Percentiles rank a stretch among this genome's conserved stretches.
Evolutionary conservation across 1,140 invertebrate genomes (phyloP).

Genomic region (Drosophila ambigua): DNA sequence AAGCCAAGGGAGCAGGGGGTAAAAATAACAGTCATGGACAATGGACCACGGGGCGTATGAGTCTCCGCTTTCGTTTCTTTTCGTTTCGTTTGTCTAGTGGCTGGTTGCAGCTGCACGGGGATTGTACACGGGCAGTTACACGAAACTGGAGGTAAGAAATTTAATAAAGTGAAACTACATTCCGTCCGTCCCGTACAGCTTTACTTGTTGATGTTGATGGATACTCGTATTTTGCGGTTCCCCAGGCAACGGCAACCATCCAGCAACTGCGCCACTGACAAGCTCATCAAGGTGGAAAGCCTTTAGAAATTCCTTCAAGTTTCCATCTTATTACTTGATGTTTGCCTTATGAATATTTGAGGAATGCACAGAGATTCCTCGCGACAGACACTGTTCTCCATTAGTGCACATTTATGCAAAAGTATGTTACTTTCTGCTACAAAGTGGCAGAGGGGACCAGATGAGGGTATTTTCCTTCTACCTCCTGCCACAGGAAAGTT

Average conservation of each 20-base stretch:
- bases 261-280: slow-evolving; percentile 20
- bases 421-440: slow-evolving; percentile 10
- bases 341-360: slow-evolving; percentile 43
- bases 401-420: slow-evolving; percentile 41
- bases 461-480: slow-evolving; percentile 16
- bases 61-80: slow-evolving; percentile 31
- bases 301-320: slow-evolving; percentile 21
- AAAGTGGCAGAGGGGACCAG: slow-evolving; percentile 18
- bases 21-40: slow-evolving; percentile 12
- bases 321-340: slow-evolving; percentile 30
- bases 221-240: slow-evolving; percentile 47
- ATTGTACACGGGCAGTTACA: slow-evolving; percentile 25
- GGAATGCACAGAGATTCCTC: slow-evolving; percentile 19
- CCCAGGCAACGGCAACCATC: slow-evolving; percentile 8
- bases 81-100: slow-evolving; percentile 29
- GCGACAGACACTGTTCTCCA: slow-evolving; percentile 13
- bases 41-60: slow-evolving; percentile 44
- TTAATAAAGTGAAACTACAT: slow-evolving; percentile 59
- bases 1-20: slow-evolving; percentile 23
- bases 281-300: slow-evolving; percentile 24
- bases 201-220: slow-evolving; percentile 69
- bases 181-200: slow-evolving; percentile 31
- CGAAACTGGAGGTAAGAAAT: slow-evolving; percentile 47
- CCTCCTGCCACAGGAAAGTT: background rate
- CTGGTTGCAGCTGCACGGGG: slow-evolving; percentile 6